phyloP scores from a whole-genome alignment of 2,797 vertebrate species.

The Pantherophis alleghaniensis region DNA sequence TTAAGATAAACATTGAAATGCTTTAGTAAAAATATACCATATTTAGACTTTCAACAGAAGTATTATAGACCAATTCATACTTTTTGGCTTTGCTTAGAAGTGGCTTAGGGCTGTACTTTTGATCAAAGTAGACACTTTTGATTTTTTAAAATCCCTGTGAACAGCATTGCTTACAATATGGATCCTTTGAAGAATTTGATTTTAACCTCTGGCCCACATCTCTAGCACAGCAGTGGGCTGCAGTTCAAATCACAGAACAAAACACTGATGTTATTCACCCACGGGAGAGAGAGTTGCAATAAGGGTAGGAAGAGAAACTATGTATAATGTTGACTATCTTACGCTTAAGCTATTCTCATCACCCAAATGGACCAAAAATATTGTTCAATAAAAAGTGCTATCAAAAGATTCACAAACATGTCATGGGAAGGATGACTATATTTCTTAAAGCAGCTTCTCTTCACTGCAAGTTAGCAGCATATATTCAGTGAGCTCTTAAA shows the following conservation, averaged over 20 bases:
- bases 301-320: not conserved
- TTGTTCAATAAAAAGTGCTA: not conserved
- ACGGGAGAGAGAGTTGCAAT: not conserved
- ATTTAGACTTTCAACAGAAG: not conserved
- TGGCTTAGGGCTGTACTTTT: constrained; percentile 24
- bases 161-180: constrained; percentile 25
- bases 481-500: not conserved
- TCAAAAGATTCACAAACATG: not conserved
- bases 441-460: not conserved
- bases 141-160: not conserved
- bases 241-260: not conserved
- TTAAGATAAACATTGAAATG: constrained; percentile 38
- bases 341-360: not conserved
- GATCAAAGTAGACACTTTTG: constrained; percentile 7
- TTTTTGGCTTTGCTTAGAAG: constrained; percentile 20
- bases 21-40: constrained; percentile 54
- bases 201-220: constrained; percentile 8
- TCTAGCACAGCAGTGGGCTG: constrained; percentile 9
- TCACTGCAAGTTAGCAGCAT: not conserved
- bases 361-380: not conserved
- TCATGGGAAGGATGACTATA: not conserved
- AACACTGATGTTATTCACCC: not conserved
- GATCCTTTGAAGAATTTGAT: constrained; percentile 29
- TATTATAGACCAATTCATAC: not conserved
- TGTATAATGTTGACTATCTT: not conserved